phyloP scores from a whole-genome alignment of 2,888 invertebrate species.

The Zygaena filipendulae region DNA sequence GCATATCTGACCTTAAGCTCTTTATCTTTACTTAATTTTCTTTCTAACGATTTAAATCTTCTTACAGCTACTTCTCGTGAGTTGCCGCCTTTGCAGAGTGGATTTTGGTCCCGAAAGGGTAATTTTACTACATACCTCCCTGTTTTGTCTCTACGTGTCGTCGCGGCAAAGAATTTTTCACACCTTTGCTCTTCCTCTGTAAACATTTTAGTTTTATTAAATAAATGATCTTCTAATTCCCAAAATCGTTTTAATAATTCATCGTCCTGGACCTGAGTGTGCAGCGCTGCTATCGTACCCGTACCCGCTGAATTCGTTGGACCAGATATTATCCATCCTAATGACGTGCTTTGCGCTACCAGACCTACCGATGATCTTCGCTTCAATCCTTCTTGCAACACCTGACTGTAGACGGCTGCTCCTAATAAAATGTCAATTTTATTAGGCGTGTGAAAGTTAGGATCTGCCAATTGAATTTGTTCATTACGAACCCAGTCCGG shows the following conservation, averaged over 20 bases:
- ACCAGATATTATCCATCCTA: constrained; percentile 21
- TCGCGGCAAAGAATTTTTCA: constrained; percentile 12
- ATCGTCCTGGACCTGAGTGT: constrained; percentile 9
- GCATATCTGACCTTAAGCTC: background rate
- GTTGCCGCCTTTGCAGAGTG: constrained; percentile 4
- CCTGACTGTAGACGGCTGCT: too few species aligned
- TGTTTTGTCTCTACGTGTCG: constrained; percentile 14
- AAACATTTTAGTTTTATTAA: constrained; percentile 4
- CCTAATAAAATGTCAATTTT: too few species aligned
- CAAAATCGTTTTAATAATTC: constrained; percentile 11
- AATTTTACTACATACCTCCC: background rate
- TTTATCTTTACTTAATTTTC: constrained; percentile 4
- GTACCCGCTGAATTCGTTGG: background rate
- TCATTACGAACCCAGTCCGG: too few species aligned
- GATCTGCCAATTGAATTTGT: too few species aligned
- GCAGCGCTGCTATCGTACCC: constrained; percentile 9
- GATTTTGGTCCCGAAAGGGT: background rate
- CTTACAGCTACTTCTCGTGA: constrained; percentile 9
- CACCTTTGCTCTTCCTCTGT: constrained; percentile 6
- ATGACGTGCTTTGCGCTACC: constrained; percentile 17
- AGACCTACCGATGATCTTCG: too few species aligned
- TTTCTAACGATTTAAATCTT: constrained; percentile 6
- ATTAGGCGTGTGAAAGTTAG: too few species aligned
- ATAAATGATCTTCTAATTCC: constrained; percentile 14
- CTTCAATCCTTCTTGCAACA: too few species aligned